Conservation (phyloP, 1,140 invertebrate genomes). For the Eurytemora carolleeae region DNA sequence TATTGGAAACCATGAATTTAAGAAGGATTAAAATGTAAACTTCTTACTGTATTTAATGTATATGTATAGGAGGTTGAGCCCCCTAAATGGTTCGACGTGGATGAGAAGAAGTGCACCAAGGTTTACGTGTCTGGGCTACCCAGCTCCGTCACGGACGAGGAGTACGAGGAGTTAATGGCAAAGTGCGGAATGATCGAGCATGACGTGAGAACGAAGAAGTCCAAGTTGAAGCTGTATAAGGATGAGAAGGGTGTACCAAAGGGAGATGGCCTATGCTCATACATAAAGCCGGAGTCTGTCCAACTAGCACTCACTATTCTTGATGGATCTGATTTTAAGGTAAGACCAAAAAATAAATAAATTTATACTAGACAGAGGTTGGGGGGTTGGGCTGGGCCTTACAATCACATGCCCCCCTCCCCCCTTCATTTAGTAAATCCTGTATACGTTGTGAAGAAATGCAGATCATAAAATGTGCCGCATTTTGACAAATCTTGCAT, state of each 20-base stretch:
- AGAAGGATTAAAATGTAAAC: no score
- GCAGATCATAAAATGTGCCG: no score
- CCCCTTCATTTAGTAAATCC: no score
- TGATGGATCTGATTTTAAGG: constrained; percentile 50
- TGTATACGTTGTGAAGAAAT: no score
- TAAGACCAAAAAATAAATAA: no score
- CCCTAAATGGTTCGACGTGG: constrained; percentile 77
- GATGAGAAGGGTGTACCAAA: constrained; percentile 68
- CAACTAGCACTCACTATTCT: constrained; percentile 74
- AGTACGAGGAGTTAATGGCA: constrained; percentile 71
- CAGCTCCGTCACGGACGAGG: constrained; percentile 63
- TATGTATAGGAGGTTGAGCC: constrained; percentile 11
- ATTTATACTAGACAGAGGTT: no score
- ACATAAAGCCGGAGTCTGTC: constrained; percentile 92
- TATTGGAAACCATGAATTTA: no score
- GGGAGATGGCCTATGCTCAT: constrained; percentile 90
- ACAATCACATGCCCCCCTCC: no score
- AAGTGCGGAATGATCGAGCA: constrained; percentile 91
- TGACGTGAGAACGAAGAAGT: constrained; percentile 56
- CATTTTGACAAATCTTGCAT: no score
- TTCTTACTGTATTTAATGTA: no score
- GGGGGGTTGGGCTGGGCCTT: no score
- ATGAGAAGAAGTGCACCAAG: constrained; percentile 81
- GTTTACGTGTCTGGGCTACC: constrained; percentile 92
- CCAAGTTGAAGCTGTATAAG: constrained; percentile 84